These are phyloP conservation scores for Chlorops oryzae DNA, from an alignment of 1,140 invertebrate genomes.

Conservation along the genomic window DNA sequence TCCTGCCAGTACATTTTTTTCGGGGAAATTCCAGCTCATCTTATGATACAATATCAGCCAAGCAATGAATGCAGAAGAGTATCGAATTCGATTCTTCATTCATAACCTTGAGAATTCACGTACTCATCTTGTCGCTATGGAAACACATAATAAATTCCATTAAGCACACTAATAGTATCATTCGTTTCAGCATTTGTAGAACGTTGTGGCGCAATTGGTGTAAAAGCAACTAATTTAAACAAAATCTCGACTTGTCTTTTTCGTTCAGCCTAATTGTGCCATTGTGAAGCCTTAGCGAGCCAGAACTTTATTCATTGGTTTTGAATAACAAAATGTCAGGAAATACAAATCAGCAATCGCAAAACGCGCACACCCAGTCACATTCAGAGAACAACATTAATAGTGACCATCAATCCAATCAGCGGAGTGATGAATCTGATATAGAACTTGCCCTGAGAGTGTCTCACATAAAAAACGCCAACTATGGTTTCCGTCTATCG, in stretches of 20 bases:
- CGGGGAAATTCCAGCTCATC: too few species aligned
- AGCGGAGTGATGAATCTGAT: conserved; percentile 28
- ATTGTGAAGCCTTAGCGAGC: conserved; percentile 67
- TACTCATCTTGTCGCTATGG: too few species aligned
- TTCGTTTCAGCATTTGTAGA: conserved; percentile 71
- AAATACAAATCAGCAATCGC: conserved; percentile 16
- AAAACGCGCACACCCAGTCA: conserved; percentile 20
- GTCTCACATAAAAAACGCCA: conserved; percentile 43
- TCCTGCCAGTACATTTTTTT: too few species aligned
- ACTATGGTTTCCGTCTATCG: conserved; percentile 45
- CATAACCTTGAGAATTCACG: too few species aligned
- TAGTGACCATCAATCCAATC: conserved; percentile 14
- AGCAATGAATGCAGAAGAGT: too few species aligned
- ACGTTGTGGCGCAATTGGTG: conserved; percentile 81
- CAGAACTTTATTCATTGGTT: conserved; percentile 50
- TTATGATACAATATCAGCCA: too few species aligned
- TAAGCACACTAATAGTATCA: too few species aligned
- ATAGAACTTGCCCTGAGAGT: conserved; percentile 39
- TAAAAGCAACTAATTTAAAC: conserved; percentile 87
- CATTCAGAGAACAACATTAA: conserved; percentile 9
- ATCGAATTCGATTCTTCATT: too few species aligned
- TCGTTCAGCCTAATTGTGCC: too few species aligned
- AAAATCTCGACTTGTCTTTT: conserved; percentile 74
- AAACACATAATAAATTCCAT: too few species aligned
- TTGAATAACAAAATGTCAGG: conserved; percentile 34